Evolutionary conservation across 1,140 invertebrate species (phyloP), one percentile per base, ranked within the genome.

Genomic region (Pogonomyrmex barbatus): DNA sequence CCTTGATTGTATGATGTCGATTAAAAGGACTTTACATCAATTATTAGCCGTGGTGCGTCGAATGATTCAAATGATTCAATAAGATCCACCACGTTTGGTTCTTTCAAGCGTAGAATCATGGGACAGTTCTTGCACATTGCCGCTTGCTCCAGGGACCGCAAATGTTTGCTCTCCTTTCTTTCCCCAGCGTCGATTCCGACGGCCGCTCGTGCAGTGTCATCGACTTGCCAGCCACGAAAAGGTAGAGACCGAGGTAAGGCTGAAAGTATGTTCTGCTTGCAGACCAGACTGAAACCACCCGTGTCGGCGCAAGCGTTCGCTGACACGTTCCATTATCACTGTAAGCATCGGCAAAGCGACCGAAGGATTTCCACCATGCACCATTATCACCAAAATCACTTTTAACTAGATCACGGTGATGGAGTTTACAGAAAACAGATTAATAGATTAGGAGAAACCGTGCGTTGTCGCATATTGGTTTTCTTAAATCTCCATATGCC

Each of bases 311-410:
- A 94, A 54, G 95, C 94, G 91, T 97, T 95, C 36, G 94, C 81
- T 71, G 95, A 95, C 65, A 96, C 92, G 85, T 97, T 24, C 97
- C 70, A 97, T 91, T 17, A 97, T 95, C 87, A 97, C 97, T 97
- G 93, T 30, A 95, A 94, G 36, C 70, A 75, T 45, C n/a, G 65
- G 36, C 79, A 39, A 85, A 56, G 62, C 47, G 62, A 78, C 45
- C 60, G 82, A 77, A 33, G 36, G 47, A 33, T 85, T 67, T 85
- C 50, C 54, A 75, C 1, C 54, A 30, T 47, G 17, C 68, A 4
- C 17, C 60, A n/a, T 24, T 56, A 71, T 42, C 54, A 67, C 33
- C 33, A 39, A 60, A 83, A 75, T 83, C n/a, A 17, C 30, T 73
- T 42, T 83, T 75, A 83, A 62, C 68, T 83, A 42, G 47, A 79